Base-by-base conservation (phyloP, 2,113 vertebrate species). In the Halichoerus grypus region DNA sequence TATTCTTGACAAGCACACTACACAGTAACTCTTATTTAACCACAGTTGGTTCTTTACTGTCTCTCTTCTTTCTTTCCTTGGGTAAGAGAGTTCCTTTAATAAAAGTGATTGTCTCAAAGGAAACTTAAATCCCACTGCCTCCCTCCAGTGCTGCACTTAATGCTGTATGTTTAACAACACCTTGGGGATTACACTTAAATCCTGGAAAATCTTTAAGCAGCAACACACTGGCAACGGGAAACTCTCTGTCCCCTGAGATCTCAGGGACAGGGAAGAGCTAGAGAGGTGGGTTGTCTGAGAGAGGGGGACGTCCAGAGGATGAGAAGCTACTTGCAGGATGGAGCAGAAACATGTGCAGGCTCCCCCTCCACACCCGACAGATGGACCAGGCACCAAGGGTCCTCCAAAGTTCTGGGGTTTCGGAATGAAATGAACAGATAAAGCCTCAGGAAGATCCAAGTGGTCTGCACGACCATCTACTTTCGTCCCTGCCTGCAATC, bases 171-270 rank as follows among this genome's bases (percentile, higher is more conserved):
- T 97, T 97, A 98, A 98, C 97, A 97, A 59, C 97, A 96, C 96
- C 97, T 96, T 95, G 69, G 97, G 95, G 97, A 97, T 97, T 94
- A 91, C 80, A 96, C 94, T 92, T 95, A 97, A 97, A 96, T 96
- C 97, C 92, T 86, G 87, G 97, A 85, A 97, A 97, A 96, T 96
- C 97, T 97, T 96, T 88, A 88, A 96, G 96, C 53, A 92, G 71
- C 80, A 95, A 92, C 81, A 96, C 67, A 82, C 87, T 88, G 77
- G 76, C 85, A 90, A 97, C 84, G 93, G 96, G 88, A 97, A 97
- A 83, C 59, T n/a, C 79, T 71, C 72, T 8, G 21, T 96, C 95
- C 90, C 94, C 49, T 59, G 90, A 82, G 94, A 79, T 15, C 53
- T 82, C 76, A 31, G 53, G 19, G 59, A 55, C 4, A 19, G 42